Conservation (phyloP, 2,797 vertebrate species). For the Phalanger gymnotis region DNA sequence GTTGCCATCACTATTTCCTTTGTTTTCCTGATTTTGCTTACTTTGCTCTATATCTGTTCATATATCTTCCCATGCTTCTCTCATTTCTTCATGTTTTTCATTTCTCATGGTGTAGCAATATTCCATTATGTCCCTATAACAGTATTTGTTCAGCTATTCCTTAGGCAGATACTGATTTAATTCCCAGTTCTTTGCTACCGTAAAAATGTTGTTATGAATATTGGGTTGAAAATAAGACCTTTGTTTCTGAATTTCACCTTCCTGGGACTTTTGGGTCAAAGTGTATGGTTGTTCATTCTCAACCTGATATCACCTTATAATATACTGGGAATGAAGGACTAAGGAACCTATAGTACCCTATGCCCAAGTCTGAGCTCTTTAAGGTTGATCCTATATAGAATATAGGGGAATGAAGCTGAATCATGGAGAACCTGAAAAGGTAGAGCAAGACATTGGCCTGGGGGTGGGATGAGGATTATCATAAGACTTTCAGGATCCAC, state of each 20-base stretch:
- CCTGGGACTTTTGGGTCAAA: neutral
- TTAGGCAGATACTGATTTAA: neutral
- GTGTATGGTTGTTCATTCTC: neutral
- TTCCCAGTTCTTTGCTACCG: neutral
- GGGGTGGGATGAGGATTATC: neutral
- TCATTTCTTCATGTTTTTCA: neutral
- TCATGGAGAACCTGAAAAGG: neutral
- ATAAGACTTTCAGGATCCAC: neutral
- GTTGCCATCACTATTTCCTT: neutral
- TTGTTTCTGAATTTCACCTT: neutral
- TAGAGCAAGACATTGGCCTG: neutral
- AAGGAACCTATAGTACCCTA: neutral
- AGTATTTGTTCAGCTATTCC: neutral
- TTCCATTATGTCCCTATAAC: neutral
- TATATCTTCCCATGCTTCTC: neutral
- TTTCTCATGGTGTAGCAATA: neutral
- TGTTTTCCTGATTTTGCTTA: neutral
- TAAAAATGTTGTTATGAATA: neutral
- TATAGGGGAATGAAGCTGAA: neutral
- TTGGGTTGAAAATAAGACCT: neutral
- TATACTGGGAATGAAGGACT: neutral
- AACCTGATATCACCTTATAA: neutral
- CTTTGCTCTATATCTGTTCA: neutral
- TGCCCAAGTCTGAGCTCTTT: too few species aligned
- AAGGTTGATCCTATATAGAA: too few species aligned